phyloP scores from a whole-genome alignment of 1,140 invertebrate species.

The Linepithema humile region DNA sequence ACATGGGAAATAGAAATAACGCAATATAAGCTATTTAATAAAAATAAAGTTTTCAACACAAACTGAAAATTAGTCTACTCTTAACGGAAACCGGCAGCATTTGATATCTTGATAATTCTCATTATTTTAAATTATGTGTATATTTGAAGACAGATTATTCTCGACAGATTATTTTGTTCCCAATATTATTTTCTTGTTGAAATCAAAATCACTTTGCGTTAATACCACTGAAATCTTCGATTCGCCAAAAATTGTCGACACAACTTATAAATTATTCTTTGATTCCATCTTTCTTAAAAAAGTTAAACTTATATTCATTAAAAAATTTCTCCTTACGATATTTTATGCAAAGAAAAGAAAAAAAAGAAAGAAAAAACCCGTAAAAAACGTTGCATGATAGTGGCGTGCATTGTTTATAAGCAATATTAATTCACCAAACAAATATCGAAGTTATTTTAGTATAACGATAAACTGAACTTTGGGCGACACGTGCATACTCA shows the following conservation, averaged over 20 bases:
- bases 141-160: no score
- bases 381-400: background rate
- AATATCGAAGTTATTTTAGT: background rate
- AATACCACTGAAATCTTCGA: background rate
- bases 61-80: background rate
- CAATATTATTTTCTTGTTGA: background rate
- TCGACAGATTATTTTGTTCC: background rate
- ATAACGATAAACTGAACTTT: constrained; percentile 27
- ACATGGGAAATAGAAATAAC: background rate
- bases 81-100: background rate
- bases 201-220: background rate
- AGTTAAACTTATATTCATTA: background rate
- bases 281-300: background rate
- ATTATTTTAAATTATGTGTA: no score
- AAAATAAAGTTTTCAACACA: background rate
- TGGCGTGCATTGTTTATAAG: background rate
- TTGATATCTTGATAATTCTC: background rate
- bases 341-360: no score
- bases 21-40: no score
- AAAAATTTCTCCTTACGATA: constrained; percentile 8
- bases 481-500: background rate
- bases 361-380: background rate
- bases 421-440: constrained; percentile 16
- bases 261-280: background rate
- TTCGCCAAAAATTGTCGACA: background rate